Evolutionary conservation across 2,797 vertebrate species (phyloP), one percentile per base, ranked within the genome.

Genomic region (Pogoniulus pusillus): DNA sequence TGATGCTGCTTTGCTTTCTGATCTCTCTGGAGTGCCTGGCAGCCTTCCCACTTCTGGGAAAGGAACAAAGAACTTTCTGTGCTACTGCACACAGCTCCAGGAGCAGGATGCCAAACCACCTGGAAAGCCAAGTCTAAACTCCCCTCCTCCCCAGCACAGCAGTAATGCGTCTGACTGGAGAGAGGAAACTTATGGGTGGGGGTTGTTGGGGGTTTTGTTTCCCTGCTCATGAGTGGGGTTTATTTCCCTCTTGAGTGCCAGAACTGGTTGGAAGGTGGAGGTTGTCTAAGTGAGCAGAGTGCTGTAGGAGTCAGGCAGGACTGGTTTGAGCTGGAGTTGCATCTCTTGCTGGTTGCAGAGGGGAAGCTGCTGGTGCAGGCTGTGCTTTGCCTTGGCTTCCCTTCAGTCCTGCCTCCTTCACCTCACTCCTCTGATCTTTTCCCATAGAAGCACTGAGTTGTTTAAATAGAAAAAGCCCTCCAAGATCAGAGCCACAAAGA

Each of bases 21-120:
- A 71, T 86, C 88, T 80, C 89, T 43, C 60, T 2, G 2, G 62
- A 45, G 70, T 39, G 72, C 9, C 82, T 94, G 94, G 90, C 93
- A 73, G 32, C 39, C 51, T 82, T 81, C 94, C 83, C 84, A 26
- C 54, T 29, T 35, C 75, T 62, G 64, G 72, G 62, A 82, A 29
- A 20, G 75, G 88, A 93, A 93, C 86, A 91, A 88, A 93, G 85
- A 54, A 26, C 16, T 5, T 18, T 24, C 53, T 95, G 84, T 93
- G 80, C 76, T 77, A 1, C 72, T 57, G 75, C 45, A 11, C 47
- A 4, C 53, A 23, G 35, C 55, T 78, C 63, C 62, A 66, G 69
- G 64, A 79, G 13, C 55, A 51, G 74, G 74, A 72, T 2, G 3
- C 55, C 26, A 9, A 89, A 58, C 59, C 66, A 72, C 88, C 57